phyloP scores from a whole-genome alignment of 1,140 invertebrate genomes.

The Conus ventricosus region DNA sequence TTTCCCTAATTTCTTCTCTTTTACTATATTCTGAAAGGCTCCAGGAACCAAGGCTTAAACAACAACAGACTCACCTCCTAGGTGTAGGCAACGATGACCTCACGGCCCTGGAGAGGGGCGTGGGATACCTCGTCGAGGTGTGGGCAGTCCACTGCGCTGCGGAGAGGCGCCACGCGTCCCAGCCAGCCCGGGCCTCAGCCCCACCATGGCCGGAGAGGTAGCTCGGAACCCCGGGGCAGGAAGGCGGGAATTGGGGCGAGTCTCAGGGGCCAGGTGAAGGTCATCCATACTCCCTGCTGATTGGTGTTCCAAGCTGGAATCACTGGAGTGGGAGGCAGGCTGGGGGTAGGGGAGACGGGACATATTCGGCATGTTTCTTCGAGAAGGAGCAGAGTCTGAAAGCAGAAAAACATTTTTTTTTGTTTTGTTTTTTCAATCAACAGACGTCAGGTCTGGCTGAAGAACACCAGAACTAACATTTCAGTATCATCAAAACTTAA shows the following conservation, averaged over 20 bases:
- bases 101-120: constrained; percentile 40
- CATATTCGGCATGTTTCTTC: constrained; percentile 57
- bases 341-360: constrained; percentile 47
- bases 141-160: constrained; percentile 58
- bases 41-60: too few relatives aligned
- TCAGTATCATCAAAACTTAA: too few relatives aligned
- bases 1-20: too few relatives aligned
- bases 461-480: too few relatives aligned
- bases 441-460: too few relatives aligned
- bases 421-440: too few relatives aligned
- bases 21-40: too few relatives aligned
- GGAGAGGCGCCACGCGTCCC: constrained; percentile 50
- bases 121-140: constrained; percentile 57
- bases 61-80: constrained; percentile 44
- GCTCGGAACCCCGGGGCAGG: constrained; percentile 51
- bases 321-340: constrained; percentile 53
- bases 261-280: constrained; percentile 48
- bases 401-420: background rate
- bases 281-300: constrained; percentile 56
- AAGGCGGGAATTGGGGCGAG: constrained; percentile 49
- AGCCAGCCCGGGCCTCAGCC: constrained; percentile 45
- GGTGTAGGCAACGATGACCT: constrained; percentile 55
- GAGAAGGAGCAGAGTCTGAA: constrained; percentile 43
- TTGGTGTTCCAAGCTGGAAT: constrained; percentile 59
- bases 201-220: constrained; percentile 52